Evolutionary conservation across 2,797 vertebrate species (phyloP).

Genomic region (Percopsis omiscomaycus): DNA sequence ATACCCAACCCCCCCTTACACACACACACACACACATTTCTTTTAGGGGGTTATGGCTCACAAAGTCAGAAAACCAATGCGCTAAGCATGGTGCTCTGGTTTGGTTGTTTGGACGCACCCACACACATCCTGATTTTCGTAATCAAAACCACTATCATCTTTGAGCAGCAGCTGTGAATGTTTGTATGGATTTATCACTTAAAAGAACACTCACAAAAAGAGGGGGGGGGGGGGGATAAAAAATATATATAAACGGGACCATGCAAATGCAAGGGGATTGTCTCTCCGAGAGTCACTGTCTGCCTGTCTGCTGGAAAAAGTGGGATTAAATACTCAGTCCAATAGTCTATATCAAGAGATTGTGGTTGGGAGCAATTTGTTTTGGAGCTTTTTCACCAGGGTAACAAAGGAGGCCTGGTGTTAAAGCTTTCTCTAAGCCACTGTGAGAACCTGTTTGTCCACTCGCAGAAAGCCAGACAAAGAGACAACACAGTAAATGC

Average conservation of each 20-base stretch:
- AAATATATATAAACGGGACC: conserved; percentile 9
- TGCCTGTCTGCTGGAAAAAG: conserved; percentile 54
- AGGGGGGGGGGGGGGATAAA: conserved; percentile 25
- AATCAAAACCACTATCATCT: conserved; percentile 37
- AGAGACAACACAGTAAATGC: conserved; percentile 27
- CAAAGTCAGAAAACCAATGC: too few relatives aligned
- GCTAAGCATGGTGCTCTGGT: too few relatives aligned
- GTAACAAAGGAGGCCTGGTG: conserved; percentile 49
- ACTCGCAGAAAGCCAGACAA: conserved; percentile 16
- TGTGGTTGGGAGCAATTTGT: conserved; percentile 66
- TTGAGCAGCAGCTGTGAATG: conserved; percentile 43
- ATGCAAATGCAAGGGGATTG: conserved; percentile 69
- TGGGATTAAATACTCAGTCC: conserved; percentile 66
- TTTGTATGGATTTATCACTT: conserved; percentile 69
- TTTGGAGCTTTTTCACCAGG: conserved; percentile 54
- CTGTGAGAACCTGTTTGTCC: conserved; percentile 60
- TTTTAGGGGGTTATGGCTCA: too few relatives aligned
- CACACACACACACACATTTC: conserved; percentile 3
- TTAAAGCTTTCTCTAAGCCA: conserved; percentile 51
- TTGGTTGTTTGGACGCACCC: background rate
- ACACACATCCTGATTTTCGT: conserved; percentile 15
- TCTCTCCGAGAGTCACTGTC: conserved; percentile 55
- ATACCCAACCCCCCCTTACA: background rate
- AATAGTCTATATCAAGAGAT: conserved; percentile 66
- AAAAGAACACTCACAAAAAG: conserved; percentile 56